Evolutionary conservation across 2,113 vertebrate species (phyloP).

Genomic region (Poeciliopsis prolifica): DNA sequence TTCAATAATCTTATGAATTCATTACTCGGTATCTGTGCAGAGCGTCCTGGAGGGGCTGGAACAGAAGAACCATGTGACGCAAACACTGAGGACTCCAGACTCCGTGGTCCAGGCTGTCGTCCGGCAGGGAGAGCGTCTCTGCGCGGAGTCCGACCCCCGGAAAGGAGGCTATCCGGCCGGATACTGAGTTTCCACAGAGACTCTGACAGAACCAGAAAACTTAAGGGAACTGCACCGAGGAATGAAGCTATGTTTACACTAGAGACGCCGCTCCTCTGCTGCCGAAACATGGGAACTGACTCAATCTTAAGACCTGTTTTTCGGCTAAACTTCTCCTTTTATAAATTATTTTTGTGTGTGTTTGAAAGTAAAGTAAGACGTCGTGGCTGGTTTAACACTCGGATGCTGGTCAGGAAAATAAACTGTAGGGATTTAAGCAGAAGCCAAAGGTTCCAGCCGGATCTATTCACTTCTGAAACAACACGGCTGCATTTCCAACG

Average conservation of each 20-base stretch:
- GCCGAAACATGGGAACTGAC: slow-evolving; percentile 36
- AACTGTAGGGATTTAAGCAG: slow-evolving; percentile 16
- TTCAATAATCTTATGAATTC: no score
- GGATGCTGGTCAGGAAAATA: slow-evolving; percentile 19
- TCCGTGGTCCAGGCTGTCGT: slow-evolving; percentile 80
- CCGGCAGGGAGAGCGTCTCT: slow-evolving; percentile 50
- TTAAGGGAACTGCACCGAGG: slow-evolving; percentile 29
- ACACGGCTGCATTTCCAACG: background rate
- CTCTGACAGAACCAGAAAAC: slow-evolving; percentile 37
- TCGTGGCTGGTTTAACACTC: slow-evolving; percentile 48
- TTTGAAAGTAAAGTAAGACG: slow-evolving; percentile 49
- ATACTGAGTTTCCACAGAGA: slow-evolving; percentile 73
- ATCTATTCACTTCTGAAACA: slow-evolving; percentile 5
- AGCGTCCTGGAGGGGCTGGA: slow-evolving; percentile 74
- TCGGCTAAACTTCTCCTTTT: slow-evolving; percentile 21
- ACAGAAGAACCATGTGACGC: slow-evolving; percentile 78
- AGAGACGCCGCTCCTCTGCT: slow-evolving; percentile 37
- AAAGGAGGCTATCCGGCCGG: slow-evolving; percentile 82
- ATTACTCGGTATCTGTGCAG: slow-evolving; percentile 45
- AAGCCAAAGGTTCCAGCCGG: slow-evolving; percentile 21
- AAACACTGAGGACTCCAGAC: slow-evolving; percentile 64
- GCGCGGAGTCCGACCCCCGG: slow-evolving; percentile 71
- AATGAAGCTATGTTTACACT: slow-evolving; percentile 24
- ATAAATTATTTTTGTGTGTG: slow-evolving; percentile 53
- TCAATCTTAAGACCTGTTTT: slow-evolving; percentile 37